Evolutionary conservation across 2,113 vertebrate genomes (phyloP), one percentile per base, ranked within the genome.

Genomic region (Herpetotheres cachinnans): DNA sequence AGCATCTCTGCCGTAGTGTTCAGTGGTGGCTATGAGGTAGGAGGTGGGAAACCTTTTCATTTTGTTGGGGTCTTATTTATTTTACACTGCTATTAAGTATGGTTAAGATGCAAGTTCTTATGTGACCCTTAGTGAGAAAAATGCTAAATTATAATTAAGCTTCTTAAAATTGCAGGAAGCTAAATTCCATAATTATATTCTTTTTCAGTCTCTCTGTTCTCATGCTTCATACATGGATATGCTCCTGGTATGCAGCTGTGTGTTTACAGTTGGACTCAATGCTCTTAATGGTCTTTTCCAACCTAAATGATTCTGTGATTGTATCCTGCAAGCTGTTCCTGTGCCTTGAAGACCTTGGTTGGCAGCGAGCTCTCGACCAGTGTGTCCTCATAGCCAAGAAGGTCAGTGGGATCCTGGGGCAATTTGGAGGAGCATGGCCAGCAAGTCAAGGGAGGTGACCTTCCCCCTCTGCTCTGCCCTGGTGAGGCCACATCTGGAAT

Each of bases 181-280:
- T 10, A 9, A 34, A 6, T 25, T 4, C 18, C 27, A 5, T 49
- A 13, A 11, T 19, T 4, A 7, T 4, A 1, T 3, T 50, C 3
- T 36, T 29, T 21, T 12, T 17, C 30, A 20, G 27, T 7, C 34
- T 52, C 46, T 25, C 13, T 1, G 1, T 13, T 29, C 32, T 38
- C 18, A 3, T 0, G 2, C 21, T 25, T 52, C 13, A 1, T 15
- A 2, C 8, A 1, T 1, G 27, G 50, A 5, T 6, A 3, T 0
- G 14, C 18, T 13, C 9, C 49, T 5, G 49, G n/a, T 16, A 1
- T 2, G 47, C 0, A 2, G 18, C 52, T 34, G 6, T 3, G 44
- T 2, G 14, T 30, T 40, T 46, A 16, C 1, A 3, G 27, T 22
- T 27, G 38, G 46, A 70, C 46, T 24, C 5, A 7, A 22, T 22